Evolutionary conservation across 2,888 invertebrate genomes (phyloP).

Genomic region (Chironomus riparius): DNA sequence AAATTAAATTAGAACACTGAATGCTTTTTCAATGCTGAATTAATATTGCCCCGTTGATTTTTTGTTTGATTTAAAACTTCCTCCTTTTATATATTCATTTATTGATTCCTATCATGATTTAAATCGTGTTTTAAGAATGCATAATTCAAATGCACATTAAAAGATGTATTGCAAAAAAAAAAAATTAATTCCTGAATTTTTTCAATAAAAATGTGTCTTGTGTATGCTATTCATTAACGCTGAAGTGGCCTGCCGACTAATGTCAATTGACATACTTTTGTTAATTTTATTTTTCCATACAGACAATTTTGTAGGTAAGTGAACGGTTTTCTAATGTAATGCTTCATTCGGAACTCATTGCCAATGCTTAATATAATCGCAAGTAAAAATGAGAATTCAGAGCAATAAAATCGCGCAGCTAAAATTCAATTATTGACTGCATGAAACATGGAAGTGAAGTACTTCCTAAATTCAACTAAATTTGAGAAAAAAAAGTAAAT

Average conservation of each 20-base stretch:
- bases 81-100: no score
- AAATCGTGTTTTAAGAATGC: no score
- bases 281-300: not conserved
- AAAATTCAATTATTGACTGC: not conserved
- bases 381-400: not conserved
- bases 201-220: no score
- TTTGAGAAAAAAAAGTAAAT: no score
- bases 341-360: not conserved
- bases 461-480: not conserved
- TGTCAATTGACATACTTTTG: not conserved
- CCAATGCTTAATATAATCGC: not conserved
- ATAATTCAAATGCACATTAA: no score
- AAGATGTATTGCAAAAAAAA: no score
- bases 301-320: not conserved
- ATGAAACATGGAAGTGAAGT: not conserved
- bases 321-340: not conserved
- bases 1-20: no score
- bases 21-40: no score
- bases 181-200: no score
- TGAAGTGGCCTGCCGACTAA: not conserved
- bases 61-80: no score
- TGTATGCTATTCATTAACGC: not conserved
- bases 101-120: no score
- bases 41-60: no score
- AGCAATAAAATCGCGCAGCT: not conserved